Conservation (phyloP, 2,797 vertebrate species). For the Sebastes iracundus region DNA sequence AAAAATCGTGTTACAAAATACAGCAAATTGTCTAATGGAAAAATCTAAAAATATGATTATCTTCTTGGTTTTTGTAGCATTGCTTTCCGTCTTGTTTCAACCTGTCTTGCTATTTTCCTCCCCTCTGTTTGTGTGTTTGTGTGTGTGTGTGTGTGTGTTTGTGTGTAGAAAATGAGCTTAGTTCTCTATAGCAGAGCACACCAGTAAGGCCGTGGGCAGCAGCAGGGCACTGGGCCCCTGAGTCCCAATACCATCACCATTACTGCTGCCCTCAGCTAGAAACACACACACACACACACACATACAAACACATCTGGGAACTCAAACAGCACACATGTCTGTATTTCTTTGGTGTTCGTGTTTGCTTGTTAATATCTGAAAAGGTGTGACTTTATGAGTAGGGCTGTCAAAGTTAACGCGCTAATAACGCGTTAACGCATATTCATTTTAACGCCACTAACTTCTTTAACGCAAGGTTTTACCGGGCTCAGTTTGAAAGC, state of each 20-base stretch:
- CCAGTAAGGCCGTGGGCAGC: constrained; percentile 45
- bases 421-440: too few species aligned
- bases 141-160: background rate
- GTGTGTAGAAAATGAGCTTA: background rate
- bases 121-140: background rate
- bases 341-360: background rate
- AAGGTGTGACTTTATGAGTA: background rate
- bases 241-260: constrained; percentile 31
- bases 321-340: background rate
- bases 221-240: constrained; percentile 23
- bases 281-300: background rate
- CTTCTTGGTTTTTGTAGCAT: background rate
- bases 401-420: background rate
- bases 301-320: background rate
- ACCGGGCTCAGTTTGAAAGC: too few species aligned
- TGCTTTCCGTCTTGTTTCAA: background rate
- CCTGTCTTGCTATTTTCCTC: background rate
- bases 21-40: background rate
- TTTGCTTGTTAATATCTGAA: background rate
- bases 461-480: too few species aligned
- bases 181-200: constrained; percentile 15
- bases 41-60: background rate
- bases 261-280: constrained; percentile 33
- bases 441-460: too few species aligned
- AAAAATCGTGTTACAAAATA: background rate